phyloP scores from a whole-genome alignment of 2,888 invertebrate species.

The Lydus trimaculatus region DNA sequence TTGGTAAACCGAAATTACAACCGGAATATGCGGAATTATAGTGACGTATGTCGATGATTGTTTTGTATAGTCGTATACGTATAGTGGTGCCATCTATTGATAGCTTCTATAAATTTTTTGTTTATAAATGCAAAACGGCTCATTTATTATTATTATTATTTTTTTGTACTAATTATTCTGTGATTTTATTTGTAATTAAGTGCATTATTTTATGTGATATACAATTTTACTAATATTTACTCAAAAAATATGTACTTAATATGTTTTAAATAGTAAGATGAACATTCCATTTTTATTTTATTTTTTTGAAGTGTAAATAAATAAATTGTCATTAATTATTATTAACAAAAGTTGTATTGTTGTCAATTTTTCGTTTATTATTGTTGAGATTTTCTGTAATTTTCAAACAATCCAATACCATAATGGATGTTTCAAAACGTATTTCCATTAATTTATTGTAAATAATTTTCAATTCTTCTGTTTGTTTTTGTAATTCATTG shows the following conservation, averaged over 20 bases:
- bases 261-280: not conserved
- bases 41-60: slow-evolving; percentile 4
- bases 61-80: not conserved
- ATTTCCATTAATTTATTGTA: slow-evolving; percentile 4
- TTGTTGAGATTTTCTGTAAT: not conserved
- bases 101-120: not conserved
- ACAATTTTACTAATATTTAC: slow-evolving; percentile 18
- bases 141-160: slow-evolving; percentile 22
- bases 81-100: not conserved
- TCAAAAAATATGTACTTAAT: slow-evolving; percentile 24
- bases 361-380: not conserved
- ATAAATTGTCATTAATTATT: too few relatives aligned
- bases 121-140: slow-evolving; percentile 27
- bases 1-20: slow-evolving; percentile 49
- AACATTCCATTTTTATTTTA: slow-evolving; percentile 4
- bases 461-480: slow-evolving; percentile 11
- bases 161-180: slow-evolving; percentile 33
- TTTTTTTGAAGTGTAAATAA: not conserved
- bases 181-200: slow-evolving; percentile 14
- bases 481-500: not conserved
- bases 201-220: slow-evolving; percentile 20
- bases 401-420: slow-evolving; percentile 8
- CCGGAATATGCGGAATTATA: slow-evolving; percentile 49
- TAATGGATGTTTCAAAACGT: not conserved
- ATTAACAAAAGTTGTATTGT: not conserved